Base-by-base conservation (phyloP, 2,888 invertebrate genomes). In the Drosophila greeni region DNA sequence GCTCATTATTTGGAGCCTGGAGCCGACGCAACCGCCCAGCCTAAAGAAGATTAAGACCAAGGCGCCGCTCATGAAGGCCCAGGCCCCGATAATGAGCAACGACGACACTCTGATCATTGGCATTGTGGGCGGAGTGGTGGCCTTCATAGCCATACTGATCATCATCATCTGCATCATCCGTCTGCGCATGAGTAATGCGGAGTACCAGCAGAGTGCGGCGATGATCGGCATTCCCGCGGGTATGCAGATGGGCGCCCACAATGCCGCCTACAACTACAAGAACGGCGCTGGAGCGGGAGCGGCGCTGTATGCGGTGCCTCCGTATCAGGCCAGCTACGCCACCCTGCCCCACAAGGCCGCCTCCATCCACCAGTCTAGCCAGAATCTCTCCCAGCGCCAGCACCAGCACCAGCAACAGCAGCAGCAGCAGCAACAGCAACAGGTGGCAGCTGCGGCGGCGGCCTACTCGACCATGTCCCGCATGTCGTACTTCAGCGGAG, bases 21-120 rank as follows among this genome's bases (percentile, higher is more conserved):
- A 94, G n/a, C 94, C 95, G 5, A 91, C 93, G 1, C 92, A 92
- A 64, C 89, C 91, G 36, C 90, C 93, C 61, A 84, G 80, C 31
- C 89, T 91, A 18, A 90, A 93, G 82, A 90, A 91, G 78, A 86
- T 91, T 6, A 91, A 90, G 84, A 89, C 89, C 64, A 90, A 89
- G 85, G 87, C 86, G 65, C 91, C 90, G 23, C 92, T 91, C 47
- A 91, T 91, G 54, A 93, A 92, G 87, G 91, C 91, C 40, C 91
- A 92, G 87, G 91, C 91, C 43, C 91, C 91, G 14, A 91, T 93
- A 0, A 91, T 95, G 12, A 93, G 92, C 57, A 96, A 96, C 81
- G 97, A 97, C 80, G 97, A 97, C 77, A 96, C 96, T 5, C 90
- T 97, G n/a, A 97, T 97, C 53, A 97, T 97, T 65, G 96, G 96